Evolutionary conservation across 2,888 invertebrate genomes (phyloP), one percentile per base, ranked within the genome.

Genomic region (Synanthedon tipuliformis): DNA sequence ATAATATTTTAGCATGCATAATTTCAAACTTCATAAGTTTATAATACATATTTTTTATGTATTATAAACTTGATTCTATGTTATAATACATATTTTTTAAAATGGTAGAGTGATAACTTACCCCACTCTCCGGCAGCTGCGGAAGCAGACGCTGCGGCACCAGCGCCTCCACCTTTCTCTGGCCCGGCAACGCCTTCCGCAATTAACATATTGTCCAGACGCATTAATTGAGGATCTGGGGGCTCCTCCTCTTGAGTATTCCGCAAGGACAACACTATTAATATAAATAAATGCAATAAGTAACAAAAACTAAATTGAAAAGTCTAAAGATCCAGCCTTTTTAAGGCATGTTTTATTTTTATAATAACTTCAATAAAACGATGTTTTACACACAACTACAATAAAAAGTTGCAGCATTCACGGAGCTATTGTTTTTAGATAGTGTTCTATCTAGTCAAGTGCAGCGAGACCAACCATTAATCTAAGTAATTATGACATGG

Each of bases 221-320:
- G 91, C 98, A 99, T 98, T 69, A 99, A 88, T 80, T 98, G 98
- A 7, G 98, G 98, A 88, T 99, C 98, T 76, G 97, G 97, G 3
- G 98, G 97, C 77, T 98, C 98, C 77, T 98, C 98, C 86, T 98
- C 98, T 89, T 98, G 97, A 56, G 97, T 96, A 85, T 98, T 98
- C 68, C 98, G 92, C 72, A 98, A 92, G 65, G 97, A 97, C 68
- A 98, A 89, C 18, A 97, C 98, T 93, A 88, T 1, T 85, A 81
- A 49, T 10, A 45, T 23, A 12, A 49, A 48, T n/a, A 53, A 51
- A 54, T 52, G 51, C 7, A 27, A 11, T 48, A 51, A 13, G 16
- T 15, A 27, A 12, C 45, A 8, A 8, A n/a, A 34, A 8, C 3
- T 34, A 34, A 34, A 34, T 4, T 4, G 23, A 23, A 1, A 23